Evolutionary conservation across 2,113 vertebrate species (phyloP).

Genomic region (Conger conger): DNA sequence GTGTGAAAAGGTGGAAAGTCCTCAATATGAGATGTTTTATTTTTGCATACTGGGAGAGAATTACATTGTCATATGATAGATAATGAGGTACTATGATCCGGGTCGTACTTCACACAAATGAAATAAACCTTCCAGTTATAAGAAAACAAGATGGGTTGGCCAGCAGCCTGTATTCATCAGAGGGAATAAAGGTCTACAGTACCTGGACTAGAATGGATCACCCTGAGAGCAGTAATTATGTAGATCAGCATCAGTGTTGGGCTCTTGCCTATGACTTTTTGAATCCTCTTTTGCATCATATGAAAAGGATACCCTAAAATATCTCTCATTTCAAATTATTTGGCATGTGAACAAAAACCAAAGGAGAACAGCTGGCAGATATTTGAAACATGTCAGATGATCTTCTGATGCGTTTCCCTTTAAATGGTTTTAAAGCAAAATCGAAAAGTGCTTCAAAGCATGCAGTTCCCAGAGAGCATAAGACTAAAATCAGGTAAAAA

Average conservation of each 20-base stretch:
- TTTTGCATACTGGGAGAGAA: not conserved
- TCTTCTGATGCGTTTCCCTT: no score
- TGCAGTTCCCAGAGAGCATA: no score
- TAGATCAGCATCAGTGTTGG: not conserved
- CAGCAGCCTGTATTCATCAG: not conserved
- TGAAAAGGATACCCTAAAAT: not conserved
- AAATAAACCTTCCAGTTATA: not conserved
- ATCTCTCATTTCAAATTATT: not conserved
- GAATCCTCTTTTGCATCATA: not conserved
- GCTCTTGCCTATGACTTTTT: not conserved
- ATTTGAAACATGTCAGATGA: no score
- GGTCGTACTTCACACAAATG: not conserved
- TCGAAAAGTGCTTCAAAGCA: no score
- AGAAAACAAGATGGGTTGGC: constrained; percentile 2
- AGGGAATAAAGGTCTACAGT: not conserved
- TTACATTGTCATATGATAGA: not conserved
- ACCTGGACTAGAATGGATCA: not conserved
- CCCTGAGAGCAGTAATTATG: not conserved
- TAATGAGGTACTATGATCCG: not conserved
- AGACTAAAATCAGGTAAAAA: no score
- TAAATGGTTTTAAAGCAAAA: no score
- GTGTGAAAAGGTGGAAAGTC: not conserved
- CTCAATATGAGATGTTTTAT: not conserved
- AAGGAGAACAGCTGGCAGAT: not conserved
- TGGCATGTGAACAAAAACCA: not conserved